phyloP scores from a whole-genome alignment of 2,113 vertebrate species.

The Orthonyx spaldingii region DNA sequence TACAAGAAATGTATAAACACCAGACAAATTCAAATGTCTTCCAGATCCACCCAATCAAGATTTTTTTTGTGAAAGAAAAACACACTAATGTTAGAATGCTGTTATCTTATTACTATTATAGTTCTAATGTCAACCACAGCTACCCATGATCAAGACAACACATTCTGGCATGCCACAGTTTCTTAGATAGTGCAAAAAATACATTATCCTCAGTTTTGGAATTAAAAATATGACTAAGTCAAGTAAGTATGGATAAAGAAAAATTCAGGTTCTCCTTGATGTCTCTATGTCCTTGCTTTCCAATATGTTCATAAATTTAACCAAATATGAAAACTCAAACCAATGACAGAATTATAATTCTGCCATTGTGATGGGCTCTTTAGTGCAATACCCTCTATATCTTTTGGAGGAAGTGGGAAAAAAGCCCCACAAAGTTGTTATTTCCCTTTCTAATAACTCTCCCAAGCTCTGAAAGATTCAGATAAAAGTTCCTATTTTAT shows the following conservation, averaged over 20 bases:
- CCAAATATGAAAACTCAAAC: not conserved
- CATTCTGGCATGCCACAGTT: not conserved
- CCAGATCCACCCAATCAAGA: not conserved
- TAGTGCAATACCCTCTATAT: not conserved
- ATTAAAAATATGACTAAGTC: not conserved
- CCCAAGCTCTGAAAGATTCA: not conserved
- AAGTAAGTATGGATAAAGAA: not conserved
- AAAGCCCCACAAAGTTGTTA: not conserved
- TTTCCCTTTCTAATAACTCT: not conserved
- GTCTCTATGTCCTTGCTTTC: not conserved
- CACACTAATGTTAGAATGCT: not conserved
- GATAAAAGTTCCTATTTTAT: not conserved
- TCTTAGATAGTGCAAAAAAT: not conserved
- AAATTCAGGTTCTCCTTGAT: not conserved
- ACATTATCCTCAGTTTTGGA: not conserved
- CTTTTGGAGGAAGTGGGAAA: not conserved
- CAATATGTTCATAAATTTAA: accelerated
- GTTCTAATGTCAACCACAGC: not conserved
- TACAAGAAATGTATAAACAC: not conserved
- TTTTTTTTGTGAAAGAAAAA: not conserved
- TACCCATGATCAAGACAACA: not conserved
- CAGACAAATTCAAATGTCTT: not conserved
- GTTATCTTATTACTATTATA: not conserved
- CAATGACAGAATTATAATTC: not conserved
- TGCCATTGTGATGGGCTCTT: not conserved